Evolutionary conservation across 2,797 vertebrate species (phyloP).

Genomic region (Acestrorhynchus altus): DNA sequence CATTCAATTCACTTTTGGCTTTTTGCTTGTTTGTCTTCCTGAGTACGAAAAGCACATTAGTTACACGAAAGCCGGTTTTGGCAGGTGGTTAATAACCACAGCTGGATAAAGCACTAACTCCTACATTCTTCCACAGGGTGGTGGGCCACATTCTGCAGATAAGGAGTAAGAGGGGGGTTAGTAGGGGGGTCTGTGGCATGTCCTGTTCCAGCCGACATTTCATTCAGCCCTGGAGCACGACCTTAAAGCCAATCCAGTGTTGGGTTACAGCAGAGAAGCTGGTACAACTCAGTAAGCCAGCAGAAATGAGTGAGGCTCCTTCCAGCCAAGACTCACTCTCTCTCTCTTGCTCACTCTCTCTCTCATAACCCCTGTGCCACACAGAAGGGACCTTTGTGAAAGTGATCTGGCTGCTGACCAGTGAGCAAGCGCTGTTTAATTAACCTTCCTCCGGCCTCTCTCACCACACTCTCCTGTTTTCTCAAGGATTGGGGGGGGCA

Average conservation of each 20-base stretch:
- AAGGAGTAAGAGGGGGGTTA: slow-evolving; percentile 26
- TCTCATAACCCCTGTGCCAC: slow-evolving; percentile 51
- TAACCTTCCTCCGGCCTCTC: slow-evolving; percentile 57
- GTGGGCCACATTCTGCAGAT: slow-evolving; percentile 34
- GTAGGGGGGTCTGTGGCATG: slow-evolving; percentile 31
- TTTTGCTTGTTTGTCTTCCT: slow-evolving; percentile 44
- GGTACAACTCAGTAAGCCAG: slow-evolving; percentile 34
- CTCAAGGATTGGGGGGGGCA: slow-evolving; percentile 34
- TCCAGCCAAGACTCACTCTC: slow-evolving; percentile 32
- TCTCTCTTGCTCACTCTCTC: slow-evolving; percentile 10
- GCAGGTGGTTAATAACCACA: slow-evolving; percentile 33
- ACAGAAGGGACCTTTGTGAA: slow-evolving; percentile 60
- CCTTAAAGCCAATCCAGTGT: slow-evolving; percentile 46
- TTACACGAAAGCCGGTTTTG: slow-evolving; percentile 28
- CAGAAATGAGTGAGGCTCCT: slow-evolving; percentile 46
- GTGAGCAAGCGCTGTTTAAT: slow-evolving; percentile 53
- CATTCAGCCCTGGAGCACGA: slow-evolving; percentile 42
- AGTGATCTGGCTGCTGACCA: slow-evolving; percentile 48
- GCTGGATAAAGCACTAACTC: slow-evolving; percentile 33
- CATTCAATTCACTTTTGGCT: slow-evolving; percentile 23
- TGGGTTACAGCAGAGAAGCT: slow-evolving; percentile 54
- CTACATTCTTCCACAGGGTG: slow-evolving; percentile 41
- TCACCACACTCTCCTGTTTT: slow-evolving; percentile 52
- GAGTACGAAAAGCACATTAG: slow-evolving; percentile 32
- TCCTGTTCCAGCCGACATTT: slow-evolving; percentile 52